Evolutionary conservation across 2,888 invertebrate species (phyloP), one percentile per base, ranked within the genome.

Genomic region (Punctoribates punctum): DNA sequence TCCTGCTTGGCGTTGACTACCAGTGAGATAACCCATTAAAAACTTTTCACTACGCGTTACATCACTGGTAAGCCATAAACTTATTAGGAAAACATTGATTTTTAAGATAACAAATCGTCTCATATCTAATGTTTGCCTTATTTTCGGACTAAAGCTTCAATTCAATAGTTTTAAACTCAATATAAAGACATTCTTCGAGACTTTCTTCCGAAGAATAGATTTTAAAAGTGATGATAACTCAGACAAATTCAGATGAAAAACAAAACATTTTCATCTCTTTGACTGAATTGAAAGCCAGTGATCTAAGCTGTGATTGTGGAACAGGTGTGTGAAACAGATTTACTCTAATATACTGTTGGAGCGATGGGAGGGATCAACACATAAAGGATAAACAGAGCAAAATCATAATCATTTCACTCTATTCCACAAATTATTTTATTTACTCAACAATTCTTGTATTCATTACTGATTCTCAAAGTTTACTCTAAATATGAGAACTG

Each of bases 21-120:
- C 94, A 1, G 93, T 94, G 79, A 94, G 85, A 84, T 94, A 94
- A 73, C 93, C 93, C 78, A 94, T 34, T 15, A 74, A 15, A 74
- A 74, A 73, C 25, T 62, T 62, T 27, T 76, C 62, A 34, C 76
- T 9, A 13, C 15, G 8, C 13, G 62, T 42, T 11, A 42, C 60
- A 15, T 20, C 51, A 25, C 51, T 6, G 1, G 11, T 51, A 73
- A 54, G 23, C 54, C 34, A 42, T 11, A 48, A 48, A 46, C 20
- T 38, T 46, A 46, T 70, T 38, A 70, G 1, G 13, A 70, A 46
- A 70, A 29, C 46, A 25, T 65, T 65, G 62, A 65, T 65, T 65
- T 23, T 15, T 25, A 57, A 57, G 57, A 57, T 57, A 57, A 57
- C 23, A 25, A 57, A 13, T 57, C 25, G 6, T 57, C 57, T 23